Evolutionary conservation across 2,888 invertebrate genomes (phyloP), one percentile per base, ranked within the genome.

Genomic region (Xestobium rufovillosum): DNA sequence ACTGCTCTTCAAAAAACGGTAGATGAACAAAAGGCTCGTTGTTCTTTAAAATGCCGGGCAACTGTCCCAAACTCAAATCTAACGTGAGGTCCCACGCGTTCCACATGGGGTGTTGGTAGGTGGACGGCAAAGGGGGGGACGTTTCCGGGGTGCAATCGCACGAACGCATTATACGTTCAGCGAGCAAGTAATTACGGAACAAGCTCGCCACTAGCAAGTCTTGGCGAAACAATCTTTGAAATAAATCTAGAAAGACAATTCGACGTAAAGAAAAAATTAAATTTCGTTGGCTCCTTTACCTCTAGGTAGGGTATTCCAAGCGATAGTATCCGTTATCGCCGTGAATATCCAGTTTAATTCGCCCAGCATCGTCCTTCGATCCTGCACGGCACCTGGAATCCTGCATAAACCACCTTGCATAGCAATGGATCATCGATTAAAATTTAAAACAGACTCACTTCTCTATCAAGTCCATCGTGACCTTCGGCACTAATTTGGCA

Each of bases 291-390:
- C 29, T 6, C 11, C 12, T 36, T 47, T 59, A 80, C 80, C 81
- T 71, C 87, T 75, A 3, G 95, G 91, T 53, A 99, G 72, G 26
- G 87, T 88, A 63, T 95, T 95, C 97, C 97, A 98, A 1, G 98
- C 98, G 59, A 99, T 97, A 6, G 98, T 98, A 66, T 99, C 98
- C 0, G 98, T 98, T 52, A 99, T 95, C 28, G 98, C 97, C 2
- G 98, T 98, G 70, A 98, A 98, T 61, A 99, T 96, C 98, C 98
- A 98, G 72, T 98, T 98, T 41, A 98, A 71, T 70, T 99, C 97
- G 31, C 98, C 98, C 48, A 97, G 74, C 89, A 97, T 92, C 15
- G 98, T 96, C 53, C 94, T 76, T 12, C 96, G 75, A 69, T 97
- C 96, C 49, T 85, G 87, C 50, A 95, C 76, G 60, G 87, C 86